Conservation (phyloP, 2,797 vertebrate genomes). For the Pelochelys cantorii region DNA sequence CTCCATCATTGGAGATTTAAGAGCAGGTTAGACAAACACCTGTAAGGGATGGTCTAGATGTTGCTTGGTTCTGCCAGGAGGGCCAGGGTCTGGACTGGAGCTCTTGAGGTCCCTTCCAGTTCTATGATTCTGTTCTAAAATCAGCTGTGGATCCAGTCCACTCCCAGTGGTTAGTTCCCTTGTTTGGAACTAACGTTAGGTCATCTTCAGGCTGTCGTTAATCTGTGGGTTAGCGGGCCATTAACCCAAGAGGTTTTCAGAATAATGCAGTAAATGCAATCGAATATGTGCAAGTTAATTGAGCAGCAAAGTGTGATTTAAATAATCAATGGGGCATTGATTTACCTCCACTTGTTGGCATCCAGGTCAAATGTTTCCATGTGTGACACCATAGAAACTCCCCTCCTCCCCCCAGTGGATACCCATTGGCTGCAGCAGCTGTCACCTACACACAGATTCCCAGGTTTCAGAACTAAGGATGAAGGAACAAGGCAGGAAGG, state of each 20-base stretch:
- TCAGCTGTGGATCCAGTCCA: neutral
- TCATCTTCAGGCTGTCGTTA: neutral
- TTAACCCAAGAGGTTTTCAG: neutral
- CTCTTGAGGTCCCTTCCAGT: too few relatives aligned
- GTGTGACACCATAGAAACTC: conserved; percentile 75
- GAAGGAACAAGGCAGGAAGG: neutral
- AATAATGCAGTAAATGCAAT: neutral
- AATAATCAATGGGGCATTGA: neutral
- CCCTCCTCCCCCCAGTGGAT: conserved; percentile 77
- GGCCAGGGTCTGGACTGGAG: too few relatives aligned
- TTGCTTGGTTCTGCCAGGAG: too few relatives aligned
- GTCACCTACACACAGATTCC: conserved; percentile 63
- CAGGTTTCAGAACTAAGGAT: neutral
- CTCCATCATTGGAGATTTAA: too few relatives aligned
- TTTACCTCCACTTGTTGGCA: conserved; percentile 77
- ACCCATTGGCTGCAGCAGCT: conserved; percentile 72
- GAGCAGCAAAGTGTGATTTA: neutral
- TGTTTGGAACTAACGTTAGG: neutral
- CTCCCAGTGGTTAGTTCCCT: neutral
- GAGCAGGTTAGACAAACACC: too few relatives aligned
- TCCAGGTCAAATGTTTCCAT: conserved; percentile 78
- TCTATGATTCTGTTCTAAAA: neutral
- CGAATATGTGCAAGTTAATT: neutral
- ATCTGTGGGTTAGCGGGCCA: neutral
- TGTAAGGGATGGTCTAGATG: too few relatives aligned